phyloP scores from a whole-genome alignment of 2,113 vertebrate species.

The Indicator maculatus region DNA sequence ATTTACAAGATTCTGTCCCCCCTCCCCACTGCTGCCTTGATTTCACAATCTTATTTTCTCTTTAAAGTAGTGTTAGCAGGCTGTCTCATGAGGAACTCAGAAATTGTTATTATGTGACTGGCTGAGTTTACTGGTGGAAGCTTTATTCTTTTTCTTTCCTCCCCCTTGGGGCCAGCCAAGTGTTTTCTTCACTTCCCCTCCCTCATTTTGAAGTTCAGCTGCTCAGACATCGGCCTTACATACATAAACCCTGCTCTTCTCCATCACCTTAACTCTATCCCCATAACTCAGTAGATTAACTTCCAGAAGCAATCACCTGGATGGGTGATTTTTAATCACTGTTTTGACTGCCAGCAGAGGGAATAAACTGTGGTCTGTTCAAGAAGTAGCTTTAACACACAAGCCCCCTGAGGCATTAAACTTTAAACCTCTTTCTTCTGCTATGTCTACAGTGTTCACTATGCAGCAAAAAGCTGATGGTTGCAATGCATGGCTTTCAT shows the following conservation, averaged over 20 bases:
- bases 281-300: background rate
- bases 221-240: constrained; percentile 12
- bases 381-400: constrained; percentile 44
- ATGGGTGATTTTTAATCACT: constrained; percentile 66
- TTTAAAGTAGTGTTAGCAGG: background rate
- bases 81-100: background rate
- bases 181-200: background rate
- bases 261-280: background rate
- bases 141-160: constrained; percentile 32
- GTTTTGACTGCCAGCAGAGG: constrained; percentile 53
- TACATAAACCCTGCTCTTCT: constrained; percentile 2
- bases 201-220: constrained; percentile 8
- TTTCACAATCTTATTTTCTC: constrained; percentile 19
- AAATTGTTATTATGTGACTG: background rate
- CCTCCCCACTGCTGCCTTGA: background rate
- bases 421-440: constrained; percentile 42
- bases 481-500: constrained; percentile 11
- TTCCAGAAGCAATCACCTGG: constrained; percentile 62
- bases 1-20: background rate
- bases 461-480: constrained; percentile 39
- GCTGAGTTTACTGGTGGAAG: constrained; percentile 36
- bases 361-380: constrained; percentile 58
- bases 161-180: background rate
- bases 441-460: background rate
- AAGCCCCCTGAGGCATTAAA: constrained; percentile 44